These are phyloP conservation scores for Syngnathus acus DNA, from an alignment of 2,797 vertebrate genomes.

Conservation along the genomic window DNA sequence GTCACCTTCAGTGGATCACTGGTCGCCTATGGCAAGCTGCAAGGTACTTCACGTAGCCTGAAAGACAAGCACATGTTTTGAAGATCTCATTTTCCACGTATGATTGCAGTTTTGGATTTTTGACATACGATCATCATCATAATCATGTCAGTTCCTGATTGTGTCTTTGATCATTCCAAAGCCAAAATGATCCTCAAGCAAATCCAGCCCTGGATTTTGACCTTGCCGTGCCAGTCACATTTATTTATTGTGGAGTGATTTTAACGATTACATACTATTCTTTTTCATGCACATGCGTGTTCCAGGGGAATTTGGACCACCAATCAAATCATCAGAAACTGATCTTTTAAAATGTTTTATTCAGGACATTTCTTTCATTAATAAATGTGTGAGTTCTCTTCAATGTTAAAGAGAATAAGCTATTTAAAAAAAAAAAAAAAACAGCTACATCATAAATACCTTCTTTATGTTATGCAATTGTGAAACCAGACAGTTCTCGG, in stretches of 20 bases:
- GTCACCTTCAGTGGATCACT: slow-evolving; percentile 74
- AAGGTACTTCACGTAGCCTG: slow-evolving; percentile 43
- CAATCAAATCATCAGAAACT: no score
- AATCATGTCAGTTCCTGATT: slow-evolving; percentile 35
- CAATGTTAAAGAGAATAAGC: not conserved
- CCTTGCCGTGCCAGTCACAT: slow-evolving; percentile 23
- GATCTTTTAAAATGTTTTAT: no score
- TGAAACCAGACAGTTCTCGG: no score
- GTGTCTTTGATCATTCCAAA: slow-evolving; percentile 41
- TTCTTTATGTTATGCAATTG: no score
- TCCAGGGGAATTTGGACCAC: no score
- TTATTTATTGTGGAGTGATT: slow-evolving; percentile 15
- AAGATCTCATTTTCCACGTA: not conserved
- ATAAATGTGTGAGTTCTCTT: not conserved
- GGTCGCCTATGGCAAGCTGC: slow-evolving; percentile 69
- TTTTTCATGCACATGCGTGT: not conserved
- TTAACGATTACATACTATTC: not conserved
- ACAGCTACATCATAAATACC: no score
- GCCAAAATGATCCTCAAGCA: slow-evolving; percentile 34
- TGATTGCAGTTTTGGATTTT: not conserved
- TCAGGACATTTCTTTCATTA: no score
- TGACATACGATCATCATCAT: not conserved
- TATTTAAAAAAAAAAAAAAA: no score
- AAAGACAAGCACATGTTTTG: not conserved
- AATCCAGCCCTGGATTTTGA: slow-evolving; percentile 27